A percentile compares a stretch with the other conserved stretches of the same genome.
These are phyloP conservation scores for Pteria penguin DNA, from an alignment of 2,888 invertebrate species.

Conservation along the genomic window DNA sequence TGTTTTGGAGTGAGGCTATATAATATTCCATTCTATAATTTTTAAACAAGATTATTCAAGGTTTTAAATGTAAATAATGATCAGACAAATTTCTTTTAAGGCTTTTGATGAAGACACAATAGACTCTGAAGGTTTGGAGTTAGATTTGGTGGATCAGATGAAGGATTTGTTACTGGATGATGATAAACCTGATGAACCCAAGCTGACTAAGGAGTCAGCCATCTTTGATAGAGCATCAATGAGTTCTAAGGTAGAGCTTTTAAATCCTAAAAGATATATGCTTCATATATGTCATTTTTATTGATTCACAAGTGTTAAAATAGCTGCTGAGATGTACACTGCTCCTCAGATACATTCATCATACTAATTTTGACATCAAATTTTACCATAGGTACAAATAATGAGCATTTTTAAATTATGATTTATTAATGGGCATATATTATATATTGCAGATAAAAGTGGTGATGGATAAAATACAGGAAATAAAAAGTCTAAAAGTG, in stretches of 20 bases:
- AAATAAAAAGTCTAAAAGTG: constrained; percentile 50
- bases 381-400: too few species aligned
- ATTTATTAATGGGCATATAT: too few species aligned
- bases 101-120: constrained; percentile 72
- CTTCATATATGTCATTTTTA: not conserved
- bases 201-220: constrained; percentile 80
- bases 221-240: constrained; percentile 60
- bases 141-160: constrained; percentile 76
- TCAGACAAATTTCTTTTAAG: constrained; percentile 37
- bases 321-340: too few species aligned
- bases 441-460: constrained; percentile 65
- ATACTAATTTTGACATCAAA: too few species aligned
- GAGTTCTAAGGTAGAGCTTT: constrained; percentile 70
- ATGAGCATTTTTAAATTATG: too few species aligned
- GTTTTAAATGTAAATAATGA: too few species aligned
- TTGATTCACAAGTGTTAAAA: too few species aligned
- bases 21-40: too few species aligned
- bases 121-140: constrained; percentile 74
- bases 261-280: not conserved
- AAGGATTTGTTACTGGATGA: constrained; percentile 80
- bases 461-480: constrained; percentile 61
- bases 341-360: too few species aligned
- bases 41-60: too few species aligned
- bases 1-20: too few species aligned
- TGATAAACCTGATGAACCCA: constrained; percentile 81